Base-by-base conservation (phyloP, 2,888 invertebrate species). In the Ceraclea dissimilis region DNA sequence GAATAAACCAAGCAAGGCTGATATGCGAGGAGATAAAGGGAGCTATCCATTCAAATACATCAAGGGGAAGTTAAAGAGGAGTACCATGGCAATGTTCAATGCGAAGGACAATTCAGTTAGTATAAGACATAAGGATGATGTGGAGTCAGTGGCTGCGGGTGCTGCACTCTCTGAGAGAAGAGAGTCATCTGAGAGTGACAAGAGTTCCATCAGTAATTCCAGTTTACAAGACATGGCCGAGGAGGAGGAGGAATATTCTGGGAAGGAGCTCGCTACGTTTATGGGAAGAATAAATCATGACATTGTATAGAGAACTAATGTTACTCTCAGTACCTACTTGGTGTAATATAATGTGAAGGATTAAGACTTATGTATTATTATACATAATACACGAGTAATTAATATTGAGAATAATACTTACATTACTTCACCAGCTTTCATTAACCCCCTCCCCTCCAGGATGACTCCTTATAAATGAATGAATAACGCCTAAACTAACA, bases 201-300 rank as follows among this genome's bases (percentile, higher is more conserved):
- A 78, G 34, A 78, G 61, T 39, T 60, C 62, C 75, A 86, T 88
- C 65, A 87, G 86, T 68, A 87, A 88, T 71, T 86, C 86, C 56
- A 87, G 86, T 65, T 75, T 88, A n/a, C 82, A 84, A 53, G 86
- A 87, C 67, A 72, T 85, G 60, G 86, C 85, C 64, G 83, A 79
- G 52, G 76, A 82, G 33, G 87, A 87, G 52, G 76, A 82, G 33
- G 87, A 87, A 63, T 79, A 83, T 63, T 82, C 81, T 10, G 82
- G 83, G 8, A 78, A 81, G 51, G 86, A 88, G 67, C 73, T 88
- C 53, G 84, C 85, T 16, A 78, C 78, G 18, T 85, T 82, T 68
- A 82, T 87, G 83, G 82, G 82, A 54, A 81, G 85, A 68, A 75
- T 86, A 50, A 86, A 86, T 63, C 69, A 69, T 56, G 70, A 72